phyloP scores from a whole-genome alignment of 1,140 invertebrate genomes.

The Leptoteleia sp. region DNA sequence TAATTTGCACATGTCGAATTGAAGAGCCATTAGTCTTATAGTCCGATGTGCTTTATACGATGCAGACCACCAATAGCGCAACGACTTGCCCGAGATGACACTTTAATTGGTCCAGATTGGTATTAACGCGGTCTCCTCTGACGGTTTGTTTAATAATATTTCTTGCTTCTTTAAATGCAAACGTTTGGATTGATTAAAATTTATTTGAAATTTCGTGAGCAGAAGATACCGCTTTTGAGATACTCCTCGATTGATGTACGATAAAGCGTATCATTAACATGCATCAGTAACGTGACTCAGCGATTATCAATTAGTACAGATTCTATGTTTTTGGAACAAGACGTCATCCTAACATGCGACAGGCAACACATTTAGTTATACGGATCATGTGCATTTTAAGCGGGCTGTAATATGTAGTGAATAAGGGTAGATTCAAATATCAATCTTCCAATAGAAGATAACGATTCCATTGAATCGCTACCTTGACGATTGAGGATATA shows the following conservation, averaged over 20 bases:
- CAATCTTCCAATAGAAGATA: conserved; percentile 5
- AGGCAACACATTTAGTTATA: conserved; percentile 64
- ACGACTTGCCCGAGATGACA: conserved; percentile 19
- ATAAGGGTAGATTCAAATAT: conserved; percentile 21
- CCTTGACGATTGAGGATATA: conserved; percentile 4
- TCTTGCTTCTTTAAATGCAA: too few relatives aligned
- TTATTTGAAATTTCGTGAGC: neutral
- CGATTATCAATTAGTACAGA: conserved; percentile 40
- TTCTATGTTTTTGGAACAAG: conserved; percentile 42
- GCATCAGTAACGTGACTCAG: conserved; percentile 50
- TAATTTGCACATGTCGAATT: conserved; percentile 34
- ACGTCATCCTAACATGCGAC: conserved; percentile 63
- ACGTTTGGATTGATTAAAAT: too few relatives aligned
- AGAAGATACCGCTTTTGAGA: conserved; percentile 7
- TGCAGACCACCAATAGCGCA: conserved; percentile 65
- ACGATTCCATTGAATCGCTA: conserved; percentile 9
- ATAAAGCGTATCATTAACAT: conserved; percentile 50
- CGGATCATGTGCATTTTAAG: conserved; percentile 56
- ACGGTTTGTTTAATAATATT: too few relatives aligned
- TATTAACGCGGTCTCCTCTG: too few relatives aligned
- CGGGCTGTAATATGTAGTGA: conserved; percentile 39
- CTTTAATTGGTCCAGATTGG: conserved; percentile 1
- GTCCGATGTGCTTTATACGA: conserved; percentile 52
- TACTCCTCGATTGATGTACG: conserved; percentile 7
- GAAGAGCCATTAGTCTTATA: conserved; percentile 17